Evolutionary conservation across 1,140 invertebrate species (phyloP).

Genomic region (Patella vulgata): DNA sequence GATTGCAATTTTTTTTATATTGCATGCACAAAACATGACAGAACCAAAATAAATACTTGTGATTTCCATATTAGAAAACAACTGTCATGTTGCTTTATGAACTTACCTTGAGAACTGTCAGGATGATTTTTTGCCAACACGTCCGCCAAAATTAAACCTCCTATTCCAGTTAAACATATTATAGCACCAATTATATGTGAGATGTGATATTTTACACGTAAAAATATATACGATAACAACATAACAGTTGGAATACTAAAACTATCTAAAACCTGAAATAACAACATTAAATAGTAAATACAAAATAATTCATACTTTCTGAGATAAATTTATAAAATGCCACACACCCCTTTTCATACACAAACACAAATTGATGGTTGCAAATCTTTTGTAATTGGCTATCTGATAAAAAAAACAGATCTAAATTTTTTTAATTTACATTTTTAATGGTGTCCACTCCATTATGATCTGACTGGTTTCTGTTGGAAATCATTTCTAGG

Average conservation of each 20-base stretch:
- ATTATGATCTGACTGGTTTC: too few species aligned
- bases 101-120: too few species aligned
- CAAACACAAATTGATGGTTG: not conserved
- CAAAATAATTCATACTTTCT: too few species aligned
- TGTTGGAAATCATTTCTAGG: too few species aligned
- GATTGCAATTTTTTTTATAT: too few species aligned
- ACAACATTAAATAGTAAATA: not conserved
- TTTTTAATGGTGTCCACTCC: too few species aligned
- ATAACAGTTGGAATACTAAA: slow-evolving; percentile 86
- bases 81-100: too few species aligned
- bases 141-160: slow-evolving; percentile 85
- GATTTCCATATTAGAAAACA: too few species aligned
- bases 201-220: slow-evolving; percentile 76
- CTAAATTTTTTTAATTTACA: not conserved
- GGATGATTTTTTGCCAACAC: slow-evolving; percentile 61
- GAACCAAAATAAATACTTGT: too few species aligned
- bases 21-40: too few species aligned
- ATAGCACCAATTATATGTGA: slow-evolving; percentile 84
- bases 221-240: slow-evolving; percentile 77
- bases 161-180: slow-evolving; percentile 83
- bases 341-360: too few species aligned
- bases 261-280: slow-evolving; percentile 84
- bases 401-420: not conserved
- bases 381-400: not conserved
- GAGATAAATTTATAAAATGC: too few species aligned